phyloP scores from a whole-genome alignment of 2,888 invertebrate genomes.

The Sphecodes monilicornis region DNA sequence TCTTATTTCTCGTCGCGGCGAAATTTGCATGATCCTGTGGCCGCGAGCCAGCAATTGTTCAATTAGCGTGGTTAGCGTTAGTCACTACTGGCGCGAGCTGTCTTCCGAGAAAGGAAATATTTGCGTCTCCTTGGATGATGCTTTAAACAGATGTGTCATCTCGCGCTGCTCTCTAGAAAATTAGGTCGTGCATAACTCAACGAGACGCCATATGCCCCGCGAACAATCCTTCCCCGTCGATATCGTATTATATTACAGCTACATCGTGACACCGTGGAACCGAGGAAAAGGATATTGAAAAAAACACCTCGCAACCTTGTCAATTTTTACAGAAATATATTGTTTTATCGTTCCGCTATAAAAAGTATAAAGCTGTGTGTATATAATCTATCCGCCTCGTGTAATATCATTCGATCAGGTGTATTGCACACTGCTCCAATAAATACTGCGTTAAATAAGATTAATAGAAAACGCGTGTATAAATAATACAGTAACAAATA shows the following conservation, averaged over 20 bases:
- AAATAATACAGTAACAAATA: conserved; percentile 54
- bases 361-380: conserved; percentile 29
- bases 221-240: conserved; percentile 19
- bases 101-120: conserved; percentile 13
- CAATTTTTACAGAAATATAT: conserved; percentile 49
- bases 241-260: conserved; percentile 15
- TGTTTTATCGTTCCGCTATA: conserved; percentile 36
- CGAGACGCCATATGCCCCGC: conserved; percentile 48
- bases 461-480: conserved; percentile 22
- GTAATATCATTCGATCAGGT: conserved; percentile 58
- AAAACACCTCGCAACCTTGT: not conserved
- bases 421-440: conserved; percentile 65
- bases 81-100: not conserved
- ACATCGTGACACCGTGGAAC: not conserved
- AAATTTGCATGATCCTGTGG: conserved; percentile 9
- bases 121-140: conserved; percentile 25
- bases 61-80: conserved; percentile 2
- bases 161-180: conserved; percentile 58
- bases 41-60: not conserved
- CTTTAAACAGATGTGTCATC: conserved; percentile 71
- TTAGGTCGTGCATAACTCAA: conserved; percentile 68
- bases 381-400: conserved; percentile 31
- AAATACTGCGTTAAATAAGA: conserved; percentile 54
- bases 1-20: not conserved
- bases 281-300: not conserved